phyloP scores from a whole-genome alignment of 2,888 invertebrate genomes.

The Listrodromus nycthemerus region DNA sequence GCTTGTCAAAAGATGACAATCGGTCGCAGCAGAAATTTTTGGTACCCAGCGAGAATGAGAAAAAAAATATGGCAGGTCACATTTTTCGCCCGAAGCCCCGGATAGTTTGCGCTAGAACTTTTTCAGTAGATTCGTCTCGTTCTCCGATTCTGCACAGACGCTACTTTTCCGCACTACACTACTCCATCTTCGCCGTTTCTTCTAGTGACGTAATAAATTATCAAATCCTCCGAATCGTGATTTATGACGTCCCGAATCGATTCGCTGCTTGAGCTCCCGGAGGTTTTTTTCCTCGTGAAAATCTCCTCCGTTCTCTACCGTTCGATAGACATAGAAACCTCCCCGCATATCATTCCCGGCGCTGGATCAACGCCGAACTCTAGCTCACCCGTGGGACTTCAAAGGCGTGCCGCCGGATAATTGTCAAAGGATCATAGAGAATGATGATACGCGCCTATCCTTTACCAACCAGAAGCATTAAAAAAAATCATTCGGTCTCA shows the following conservation, averaged over 20 bases:
- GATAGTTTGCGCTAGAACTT: conserved; percentile 20
- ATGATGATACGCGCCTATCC: conserved; percentile 26
- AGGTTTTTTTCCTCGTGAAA: conserved; percentile 51
- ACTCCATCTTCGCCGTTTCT: conserved; percentile 13
- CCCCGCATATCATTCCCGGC: conserved; percentile 29
- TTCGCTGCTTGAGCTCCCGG: conserved; percentile 52
- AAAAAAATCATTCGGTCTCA: conserved; percentile 24
- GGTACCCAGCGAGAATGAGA: not conserved
- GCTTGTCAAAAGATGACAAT: not conserved
- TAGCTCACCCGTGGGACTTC: conserved; percentile 38
- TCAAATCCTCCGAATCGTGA: conserved; percentile 65
- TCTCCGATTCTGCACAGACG: conserved; percentile 4
- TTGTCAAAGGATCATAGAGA: conserved; percentile 11
- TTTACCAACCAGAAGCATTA: conserved; percentile 31
- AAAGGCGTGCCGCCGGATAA: conserved; percentile 22
- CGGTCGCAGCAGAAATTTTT: not conserved
- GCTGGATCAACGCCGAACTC: conserved; percentile 51
- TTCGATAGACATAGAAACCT: conserved; percentile 14
- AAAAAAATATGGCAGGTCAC: not conserved
- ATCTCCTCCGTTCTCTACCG: conserved; percentile 21
- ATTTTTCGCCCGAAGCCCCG: conserved; percentile 15
- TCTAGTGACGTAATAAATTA: conserved; percentile 61
- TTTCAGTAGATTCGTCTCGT: conserved; percentile 22
- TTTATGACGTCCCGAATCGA: conserved; percentile 63
- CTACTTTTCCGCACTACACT: not conserved